Base-by-base conservation (phyloP, 2,888 invertebrate species). In the Caenorhabditis panamensis region DNA sequence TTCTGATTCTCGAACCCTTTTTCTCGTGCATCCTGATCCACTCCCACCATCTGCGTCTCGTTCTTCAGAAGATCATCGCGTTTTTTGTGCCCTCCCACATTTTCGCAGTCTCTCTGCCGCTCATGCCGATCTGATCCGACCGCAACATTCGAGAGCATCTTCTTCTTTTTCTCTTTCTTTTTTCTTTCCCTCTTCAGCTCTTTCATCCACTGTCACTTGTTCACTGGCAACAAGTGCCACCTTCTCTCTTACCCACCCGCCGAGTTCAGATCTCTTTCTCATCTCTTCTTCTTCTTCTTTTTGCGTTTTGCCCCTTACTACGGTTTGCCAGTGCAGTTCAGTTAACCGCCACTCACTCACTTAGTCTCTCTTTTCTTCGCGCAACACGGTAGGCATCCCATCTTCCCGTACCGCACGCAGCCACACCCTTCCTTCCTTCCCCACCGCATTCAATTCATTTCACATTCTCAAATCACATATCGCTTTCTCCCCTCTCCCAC, bases 211-310 rank as follows among this genome's bases (percentile, higher is more conserved):
- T 54, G 62, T 62, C 73, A 73, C 59, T 78, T 71, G 59, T 26
- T 49, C 72, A 59, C 56, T 66, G 71, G 47, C 64, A 67, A 71
- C 69, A 66, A 69, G 66, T 79, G 66, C 51, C 59, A 47, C 68
- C 16, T 63, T 56, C 28, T 69, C 44, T 56, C 56, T 54, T 28
- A 31, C 54, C 13, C 28, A 8, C 24, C 24, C 26, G 31, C 16
- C 28, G 54, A 54, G 54, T 54, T 54, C 54, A 54, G 3, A 54
- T 54, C 28, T 26, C 54, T 28, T 24, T 54, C 51, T 31, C 24
- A 11, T 41, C 2, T 24, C 36, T 20, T 26, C 28, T 44, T 73
- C 20, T 37, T 58, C 20, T 20, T 9, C 3, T 36, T 58, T 36
- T 58, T 36, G 20, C 20, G 41, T 41, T 41, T 20, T 36, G 6